Conservation (phyloP, 2,888 invertebrate species). For the Herminia tarsipennalis region DNA sequence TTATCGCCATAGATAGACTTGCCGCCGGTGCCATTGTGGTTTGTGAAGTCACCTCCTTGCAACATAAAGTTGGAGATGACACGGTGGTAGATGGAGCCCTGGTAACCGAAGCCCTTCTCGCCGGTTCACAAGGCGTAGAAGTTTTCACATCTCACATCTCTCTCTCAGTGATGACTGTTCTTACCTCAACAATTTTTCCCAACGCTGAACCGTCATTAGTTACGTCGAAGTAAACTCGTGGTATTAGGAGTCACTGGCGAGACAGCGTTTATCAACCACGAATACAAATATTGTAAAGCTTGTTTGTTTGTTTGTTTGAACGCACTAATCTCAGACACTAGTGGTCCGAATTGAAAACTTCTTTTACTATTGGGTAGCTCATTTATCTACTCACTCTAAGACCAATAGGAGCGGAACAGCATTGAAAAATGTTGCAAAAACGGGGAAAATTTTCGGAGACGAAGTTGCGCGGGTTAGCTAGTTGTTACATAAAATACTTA, state of each 20-base stretch:
- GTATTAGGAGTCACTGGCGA: constrained; percentile 66
- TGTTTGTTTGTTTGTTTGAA: no score
- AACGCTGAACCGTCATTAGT: constrained; percentile 90
- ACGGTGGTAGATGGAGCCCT: constrained; percentile 97
- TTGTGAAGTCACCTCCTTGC: constrained; percentile 98
- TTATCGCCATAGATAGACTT: constrained; percentile 98
- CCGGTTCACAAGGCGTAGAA: constrained; percentile 98
- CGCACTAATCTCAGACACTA: no score
- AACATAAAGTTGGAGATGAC: constrained; percentile 99
- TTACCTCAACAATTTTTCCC: constrained; percentile 95
- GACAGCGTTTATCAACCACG: constrained; percentile 62
- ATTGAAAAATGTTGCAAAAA: no score
- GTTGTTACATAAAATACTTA: no score
- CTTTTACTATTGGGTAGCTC: no score
- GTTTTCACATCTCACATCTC: constrained; percentile 98
- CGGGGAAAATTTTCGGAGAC: no score
- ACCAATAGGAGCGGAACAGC: no score
- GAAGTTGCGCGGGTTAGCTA: no score
- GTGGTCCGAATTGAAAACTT: no score
- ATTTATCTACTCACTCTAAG: no score
- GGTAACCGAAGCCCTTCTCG: constrained; percentile 97
- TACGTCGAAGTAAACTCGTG: constrained; percentile 96
- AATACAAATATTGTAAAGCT: no score
- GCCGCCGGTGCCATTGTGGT: constrained; percentile 97
- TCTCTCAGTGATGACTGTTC: constrained; percentile 96